Base-by-base conservation (phyloP, 2,888 invertebrate species). In the Buathra laborator region DNA sequence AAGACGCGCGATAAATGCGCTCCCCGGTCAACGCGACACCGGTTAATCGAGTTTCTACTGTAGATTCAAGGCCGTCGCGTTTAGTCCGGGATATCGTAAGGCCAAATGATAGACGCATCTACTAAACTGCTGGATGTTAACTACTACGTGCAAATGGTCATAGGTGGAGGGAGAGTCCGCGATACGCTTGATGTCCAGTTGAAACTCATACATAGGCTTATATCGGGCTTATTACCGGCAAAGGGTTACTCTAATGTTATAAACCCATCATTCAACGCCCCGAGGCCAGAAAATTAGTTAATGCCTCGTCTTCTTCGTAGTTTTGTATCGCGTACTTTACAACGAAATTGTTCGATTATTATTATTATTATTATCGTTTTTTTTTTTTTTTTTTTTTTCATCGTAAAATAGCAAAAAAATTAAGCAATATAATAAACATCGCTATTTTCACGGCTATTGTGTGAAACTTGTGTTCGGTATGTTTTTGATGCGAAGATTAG, bases 251-350 rank as follows among this genome's bases (percentile, higher is more conserved):
- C 59, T 59, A 59, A 59, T 59, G 59, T 59, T 59, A 59, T 59
- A 59, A 59, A 59, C 24, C 59, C 14, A 59, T 59, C 19, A 59
- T 59, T 59, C 59, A 59, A 59, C 59, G 59, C 59, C 59, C 37
- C 59, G 59, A 59, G 59, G 59, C 59, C 59, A 59, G 59, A 59
- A 59, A 59, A 59, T 59, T 59, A 59, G 24, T 59, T 24, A 24
- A 19, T 29, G 29, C 29, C 19, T 16, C 16, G 53, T 37, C 53
- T 19, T 9, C 19, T 19, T 16, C 53, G 16, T 29, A 59, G 59
- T 14, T 14, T 59, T 12, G 59, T 14, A 24, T 4, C 19, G 24
- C 48, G 48, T 6, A 59, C 24, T 59, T 29, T 24, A 29, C 12
- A 9, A 37, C 9, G 37, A 37, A 37, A 37, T 37, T 37, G 3